Percentiles rank a stretch among this genome's conserved stretches.
Conservation (phyloP, 2,888 invertebrate genomes). For the Sinopyrophorus schimmeli region DNA sequence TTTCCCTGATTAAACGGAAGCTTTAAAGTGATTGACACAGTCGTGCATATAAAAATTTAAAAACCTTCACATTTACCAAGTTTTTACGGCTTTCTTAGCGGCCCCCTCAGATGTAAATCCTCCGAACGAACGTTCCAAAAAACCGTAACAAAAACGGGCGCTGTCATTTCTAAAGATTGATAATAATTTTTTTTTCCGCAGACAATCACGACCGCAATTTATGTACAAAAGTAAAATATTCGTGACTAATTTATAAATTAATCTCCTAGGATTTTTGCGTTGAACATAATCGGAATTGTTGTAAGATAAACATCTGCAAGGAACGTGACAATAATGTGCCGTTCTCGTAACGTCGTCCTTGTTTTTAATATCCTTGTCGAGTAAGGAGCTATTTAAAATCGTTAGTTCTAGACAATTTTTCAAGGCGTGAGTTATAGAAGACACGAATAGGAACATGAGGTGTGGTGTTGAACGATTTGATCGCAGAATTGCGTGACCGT, state of each 20-base stretch:
- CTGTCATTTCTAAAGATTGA: too few species aligned
- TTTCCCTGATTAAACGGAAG: slow-evolving; percentile 50
- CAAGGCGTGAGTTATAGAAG: slow-evolving; percentile 30
- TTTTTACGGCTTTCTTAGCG: too few species aligned
- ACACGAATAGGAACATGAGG: slow-evolving; percentile 34
- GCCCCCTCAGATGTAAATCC: too few species aligned
- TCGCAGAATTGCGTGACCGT: slow-evolving; percentile 41
- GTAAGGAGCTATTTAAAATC: slow-evolving; percentile 20
- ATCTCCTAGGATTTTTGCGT: neutral
- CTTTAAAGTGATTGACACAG: slow-evolving; percentile 46
- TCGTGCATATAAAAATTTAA: slow-evolving; percentile 14
- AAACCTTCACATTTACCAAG: too few species aligned
- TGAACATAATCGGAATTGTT: slow-evolving; percentile 9
- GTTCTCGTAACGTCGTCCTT: slow-evolving; percentile 16
- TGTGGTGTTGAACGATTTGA: slow-evolving; percentile 38
- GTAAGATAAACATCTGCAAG: slow-evolving; percentile 16
- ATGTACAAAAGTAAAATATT: too few species aligned
- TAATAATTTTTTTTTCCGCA: too few species aligned
- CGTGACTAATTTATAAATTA: slow-evolving; percentile 1
- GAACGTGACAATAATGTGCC: slow-evolving; percentile 19
- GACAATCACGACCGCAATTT: too few species aligned
- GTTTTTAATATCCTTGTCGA: slow-evolving; percentile 8
- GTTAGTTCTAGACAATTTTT: slow-evolving; percentile 25
- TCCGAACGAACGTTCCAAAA: too few species aligned
- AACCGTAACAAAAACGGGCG: too few species aligned